Evolutionary conservation across 2,888 invertebrate genomes (phyloP).

Genomic region (Aphodius sticticus): DNA sequence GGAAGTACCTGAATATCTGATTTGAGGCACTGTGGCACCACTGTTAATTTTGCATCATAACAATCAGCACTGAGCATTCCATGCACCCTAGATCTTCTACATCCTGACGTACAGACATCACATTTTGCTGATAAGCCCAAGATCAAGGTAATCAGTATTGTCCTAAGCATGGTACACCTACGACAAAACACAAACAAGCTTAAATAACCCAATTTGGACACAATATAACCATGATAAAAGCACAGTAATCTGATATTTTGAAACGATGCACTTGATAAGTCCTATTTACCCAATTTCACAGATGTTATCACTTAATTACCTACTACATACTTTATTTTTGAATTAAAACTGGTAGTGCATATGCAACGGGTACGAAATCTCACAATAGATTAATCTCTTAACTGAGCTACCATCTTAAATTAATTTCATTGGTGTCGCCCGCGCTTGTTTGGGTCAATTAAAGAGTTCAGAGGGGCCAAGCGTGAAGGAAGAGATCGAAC

Average conservation of each 20-base stretch:
- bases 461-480: neutral
- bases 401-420: neutral
- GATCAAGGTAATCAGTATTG: neutral
- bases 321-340: neutral
- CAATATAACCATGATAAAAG: neutral
- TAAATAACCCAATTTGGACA: neutral
- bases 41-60: constrained; percentile 46
- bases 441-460: neutral
- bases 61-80: constrained; percentile 52
- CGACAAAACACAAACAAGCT: neutral
- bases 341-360: neutral
- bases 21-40: constrained; percentile 50
- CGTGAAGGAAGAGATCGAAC: neutral
- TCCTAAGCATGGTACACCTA: neutral
- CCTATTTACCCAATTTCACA: neutral
- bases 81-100: constrained; percentile 45
- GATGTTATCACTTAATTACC: constrained; percentile 4
- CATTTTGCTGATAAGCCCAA: constrained; percentile 9
- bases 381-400: neutral
- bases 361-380: neutral
- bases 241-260: neutral
- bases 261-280: neutral
- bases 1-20: constrained; percentile 50
- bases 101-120: constrained; percentile 37
- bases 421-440: neutral